phyloP scores from a whole-genome alignment of 1,140 invertebrate genomes.

The Pygmarrhopalites habei region DNA sequence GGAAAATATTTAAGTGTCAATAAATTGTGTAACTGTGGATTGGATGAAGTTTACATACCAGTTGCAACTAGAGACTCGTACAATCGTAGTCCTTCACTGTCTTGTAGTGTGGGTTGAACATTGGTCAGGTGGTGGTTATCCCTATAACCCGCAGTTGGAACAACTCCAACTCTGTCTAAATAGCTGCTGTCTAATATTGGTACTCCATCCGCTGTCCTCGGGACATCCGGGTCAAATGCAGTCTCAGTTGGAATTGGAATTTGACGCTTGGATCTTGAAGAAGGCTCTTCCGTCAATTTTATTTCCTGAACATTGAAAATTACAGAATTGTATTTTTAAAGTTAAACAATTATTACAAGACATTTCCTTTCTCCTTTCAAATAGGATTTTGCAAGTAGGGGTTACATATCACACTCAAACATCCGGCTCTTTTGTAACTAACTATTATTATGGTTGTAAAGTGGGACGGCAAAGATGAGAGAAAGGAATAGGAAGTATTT shows the following conservation, averaged over 20 bases:
- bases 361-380: not conserved
- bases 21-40: no score
- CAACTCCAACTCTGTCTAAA: conserved; percentile 7
- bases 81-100: conserved; percentile 33
- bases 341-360: not conserved
- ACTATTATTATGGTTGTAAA: no score
- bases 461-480: no score
- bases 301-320: conserved; percentile 4
- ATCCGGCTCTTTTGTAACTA: not conserved
- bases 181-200: conserved; percentile 33
- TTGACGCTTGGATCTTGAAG: conserved; percentile 28
- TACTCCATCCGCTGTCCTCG: conserved; percentile 28
- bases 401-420: not conserved
- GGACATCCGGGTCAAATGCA: conserved; percentile 10
- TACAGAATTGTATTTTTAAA: not conserved
- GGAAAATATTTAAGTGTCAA: no score
- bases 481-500: no score
- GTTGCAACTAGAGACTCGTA: conserved; percentile 33
- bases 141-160: not conserved
- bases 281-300: not conserved
- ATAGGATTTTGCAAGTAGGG: not conserved
- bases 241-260: conserved; percentile 15
- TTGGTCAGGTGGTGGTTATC: not conserved
- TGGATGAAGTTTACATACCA: conserved; percentile 22
- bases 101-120: conserved; percentile 11